Evolutionary conservation across 2,797 vertebrate species (phyloP), one percentile per base, ranked within the genome.

Genomic region (Siniperca obscura): DNA sequence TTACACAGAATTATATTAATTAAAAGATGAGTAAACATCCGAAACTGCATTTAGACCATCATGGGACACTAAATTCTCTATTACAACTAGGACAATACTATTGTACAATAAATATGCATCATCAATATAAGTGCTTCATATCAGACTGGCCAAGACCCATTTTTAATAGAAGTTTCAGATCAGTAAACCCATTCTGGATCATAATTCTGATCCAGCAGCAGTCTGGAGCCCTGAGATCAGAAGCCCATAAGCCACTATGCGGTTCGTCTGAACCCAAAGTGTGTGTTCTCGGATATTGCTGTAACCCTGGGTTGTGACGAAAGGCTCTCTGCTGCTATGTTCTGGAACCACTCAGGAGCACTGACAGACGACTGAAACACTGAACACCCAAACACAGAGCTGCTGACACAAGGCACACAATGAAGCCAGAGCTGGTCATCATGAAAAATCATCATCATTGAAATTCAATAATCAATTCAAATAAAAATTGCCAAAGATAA

Each of bases 331-430:
- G 69, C 34, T 74, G 55, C 60, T 60, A 8, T 55, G 38, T 66
- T 46, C 44, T 74, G 64, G 61, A 74, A 36, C 69, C 71, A 70
- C 82, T 85, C 86, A 89, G 72, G 77, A 89, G n/a, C 36, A 17
- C 44, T 21, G 71, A 72, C 48, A 83, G 36, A 85, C 57, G 70
- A 36, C 59, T 17, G 27, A 75, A 52, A 75, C 69, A 82, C 34
- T 27, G 44, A 77, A 38, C 74, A 56, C 46, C n/a, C 50, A 38
- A 59, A 84, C 75, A 74, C 71, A 74, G 5, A 78, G 70, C 12
- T 13, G 17, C 61, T 67, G 56, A 82, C 65, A 80, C 42, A 73
- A 76, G 64, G 56, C 75, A 85, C 74, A 79, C 21, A 76, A 61
- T 52, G 62, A 30, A 66, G n/a, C 40, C 68, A 53, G 27, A 73